Evolutionary conservation across 2,797 vertebrate genomes (phyloP), one percentile per base, ranked within the genome.

Genomic region (Antrozous pallidus): DNA sequence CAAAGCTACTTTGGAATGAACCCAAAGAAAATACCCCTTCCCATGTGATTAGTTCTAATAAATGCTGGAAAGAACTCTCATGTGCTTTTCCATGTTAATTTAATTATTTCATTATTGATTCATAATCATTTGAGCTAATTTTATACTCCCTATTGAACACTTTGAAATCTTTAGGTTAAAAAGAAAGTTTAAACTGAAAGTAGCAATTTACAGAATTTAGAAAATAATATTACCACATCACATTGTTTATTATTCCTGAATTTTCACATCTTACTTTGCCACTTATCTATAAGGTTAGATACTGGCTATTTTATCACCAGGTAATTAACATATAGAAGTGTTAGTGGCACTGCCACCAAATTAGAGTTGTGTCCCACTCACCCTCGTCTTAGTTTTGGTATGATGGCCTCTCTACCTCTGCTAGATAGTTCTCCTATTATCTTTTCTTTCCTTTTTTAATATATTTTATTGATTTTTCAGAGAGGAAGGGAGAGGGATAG

Each of bases 181-280:
- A 92, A 78, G 42, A 22, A 94, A 95, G 28, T 80, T 75, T 51
- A 83, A 96, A 70, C 33, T 36, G 75, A 71, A 95, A 88, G 71
- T 79, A 63, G 54, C 45, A 90, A 12, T 73, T 80, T 80, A 31
- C 42, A 36, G 47, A 67, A 93, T 74, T 79, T 33, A 83, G 18
- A 14, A 42, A 93, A 22, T 56, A 65, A 40, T 33, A 56, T 5
- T 45, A 45, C 54, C 63, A 40, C 9, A 18, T 36, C 38, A 77
- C n/a, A 51, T 84, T 33, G 42, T 42, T 42, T 42, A 42, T 42
- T 42, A 42, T 42, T n/a, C n/a, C n/a, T n/a, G n/a, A 42, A 31
- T 69, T 79, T 71, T 81, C 83, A 51, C 14, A 6, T 83, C 82
- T 85, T 82, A 49, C 38, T 85, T 86, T 54, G 73, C 36, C 73